A percentile compares a stretch with the other conserved stretches of the same genome.
phyloP scores from a whole-genome alignment of 2,113 vertebrate genomes.

The Ursus arctos region DNA sequence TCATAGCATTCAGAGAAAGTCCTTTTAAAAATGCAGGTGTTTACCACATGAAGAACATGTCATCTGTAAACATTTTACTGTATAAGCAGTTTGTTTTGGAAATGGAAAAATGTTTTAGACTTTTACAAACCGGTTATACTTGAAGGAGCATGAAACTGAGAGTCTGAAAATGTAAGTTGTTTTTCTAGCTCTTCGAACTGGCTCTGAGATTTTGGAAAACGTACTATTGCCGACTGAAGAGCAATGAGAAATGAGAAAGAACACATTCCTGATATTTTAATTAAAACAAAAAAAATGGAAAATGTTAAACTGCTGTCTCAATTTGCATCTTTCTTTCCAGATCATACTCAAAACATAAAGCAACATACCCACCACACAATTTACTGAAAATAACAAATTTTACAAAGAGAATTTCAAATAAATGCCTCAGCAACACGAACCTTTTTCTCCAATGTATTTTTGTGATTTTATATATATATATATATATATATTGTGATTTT shows the following conservation, averaged over 20 bases:
- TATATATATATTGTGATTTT: too few relatives aligned
- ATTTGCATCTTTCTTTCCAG: neutral
- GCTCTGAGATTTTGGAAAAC: slow-evolving; percentile 46
- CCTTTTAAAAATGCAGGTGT: slow-evolving; percentile 47
- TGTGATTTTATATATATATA: neutral
- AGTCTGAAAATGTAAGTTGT: neutral
- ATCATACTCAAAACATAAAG: neutral
- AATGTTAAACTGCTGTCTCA: neutral
- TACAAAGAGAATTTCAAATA: neutral
- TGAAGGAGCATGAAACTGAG: slow-evolving; percentile 13
- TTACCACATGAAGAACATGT: neutral
- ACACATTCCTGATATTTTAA: neutral
- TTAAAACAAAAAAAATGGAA: neutral
- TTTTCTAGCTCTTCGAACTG: slow-evolving; percentile 22
- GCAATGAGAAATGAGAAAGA: neutral
- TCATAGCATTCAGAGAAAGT: slow-evolving; percentile 6
- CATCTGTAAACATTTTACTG: slow-evolving; percentile 37
- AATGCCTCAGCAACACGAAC: neutral
- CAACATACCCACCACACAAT: neutral
- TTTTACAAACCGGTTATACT: slow-evolving; percentile 40
- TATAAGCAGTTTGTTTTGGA: slow-evolving; percentile 46
- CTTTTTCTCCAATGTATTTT: neutral
- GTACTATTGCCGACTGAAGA: neutral
- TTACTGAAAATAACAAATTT: slow-evolving; percentile 32
- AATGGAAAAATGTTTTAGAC: slow-evolving; percentile 25